Conservation (phyloP, 2,888 invertebrate genomes). For the Caenorhabditis macrosperma region DNA sequence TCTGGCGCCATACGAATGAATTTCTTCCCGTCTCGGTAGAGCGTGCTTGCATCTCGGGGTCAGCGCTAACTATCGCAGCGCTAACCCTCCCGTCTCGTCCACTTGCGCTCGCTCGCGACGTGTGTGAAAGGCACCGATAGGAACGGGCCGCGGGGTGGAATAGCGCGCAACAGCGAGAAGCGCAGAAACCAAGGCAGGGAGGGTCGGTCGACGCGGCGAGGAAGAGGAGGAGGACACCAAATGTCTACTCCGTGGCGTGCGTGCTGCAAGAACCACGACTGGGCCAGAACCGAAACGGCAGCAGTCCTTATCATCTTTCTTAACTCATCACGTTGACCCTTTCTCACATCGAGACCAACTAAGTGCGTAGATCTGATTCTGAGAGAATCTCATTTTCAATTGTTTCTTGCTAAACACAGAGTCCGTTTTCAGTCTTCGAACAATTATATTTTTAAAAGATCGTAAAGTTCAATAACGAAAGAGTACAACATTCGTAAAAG, state of each 20-base stretch:
- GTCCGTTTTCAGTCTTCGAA: too few relatives aligned
- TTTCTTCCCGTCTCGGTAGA: constrained; percentile 10
- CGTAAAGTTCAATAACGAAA: too few relatives aligned
- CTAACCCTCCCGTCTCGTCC: constrained; percentile 24
- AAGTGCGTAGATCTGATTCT: not conserved
- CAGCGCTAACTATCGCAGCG: constrained; percentile 20
- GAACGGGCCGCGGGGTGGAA: constrained; percentile 46
- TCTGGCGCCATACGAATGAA: constrained; percentile 16
- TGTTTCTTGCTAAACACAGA: not conserved
- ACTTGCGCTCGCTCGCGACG: constrained; percentile 32
- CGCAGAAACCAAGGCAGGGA: constrained; percentile 31
- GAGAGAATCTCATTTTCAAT: not conserved
- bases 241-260: constrained; percentile 32
- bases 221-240: constrained; percentile 43
- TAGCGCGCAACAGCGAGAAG: constrained; percentile 8
- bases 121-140: constrained; percentile 58
- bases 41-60: constrained; percentile 26
- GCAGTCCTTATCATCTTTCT: constrained; percentile 10
- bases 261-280: constrained; percentile 20
- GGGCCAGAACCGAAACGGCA: not conserved
- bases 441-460: too few relatives aligned
- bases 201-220: constrained; percentile 45
- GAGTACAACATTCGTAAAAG: too few relatives aligned
- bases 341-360: not conserved
- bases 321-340: not conserved